A percentile compares a stretch with the other conserved stretches of the same genome.
These are phyloP conservation scores for Drosophila mettleri DNA, from an alignment of 2,888 invertebrate species.

Conservation along the genomic window DNA sequence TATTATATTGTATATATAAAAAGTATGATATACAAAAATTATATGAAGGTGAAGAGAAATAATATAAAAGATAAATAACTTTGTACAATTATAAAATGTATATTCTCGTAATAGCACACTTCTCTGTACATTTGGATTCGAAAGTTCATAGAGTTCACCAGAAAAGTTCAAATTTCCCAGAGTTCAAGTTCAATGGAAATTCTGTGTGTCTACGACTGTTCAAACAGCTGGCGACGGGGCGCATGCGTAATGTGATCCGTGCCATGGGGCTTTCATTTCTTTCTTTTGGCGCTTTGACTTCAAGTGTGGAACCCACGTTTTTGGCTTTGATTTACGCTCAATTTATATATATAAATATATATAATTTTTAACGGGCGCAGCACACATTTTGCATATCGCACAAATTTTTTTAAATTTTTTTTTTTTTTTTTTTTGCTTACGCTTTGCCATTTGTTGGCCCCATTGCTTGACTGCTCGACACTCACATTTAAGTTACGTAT, in stretches of 20 bases:
- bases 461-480: conserved; percentile 15
- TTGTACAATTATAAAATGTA: neutral
- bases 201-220: neutral
- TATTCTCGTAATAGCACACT: neutral
- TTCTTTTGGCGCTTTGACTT: conserved; percentile 52
- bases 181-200: conserved; percentile 16
- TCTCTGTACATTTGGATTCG: neutral
- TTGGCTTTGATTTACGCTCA: neutral
- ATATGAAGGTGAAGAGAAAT: no score
- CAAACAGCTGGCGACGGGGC: conserved; percentile 26
- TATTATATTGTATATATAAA: no score
- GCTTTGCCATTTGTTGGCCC: conserved; percentile 31
- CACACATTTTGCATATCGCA: conserved; percentile 73
- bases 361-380: conserved; percentile 30
- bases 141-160: neutral
- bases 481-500: conserved; percentile 64
- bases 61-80: neutral
- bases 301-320: conserved; percentile 19
- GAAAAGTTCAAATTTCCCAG: neutral
- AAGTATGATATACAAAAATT: no score
- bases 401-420: conserved; percentile 74
- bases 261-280: neutral
- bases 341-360: conserved; percentile 6
- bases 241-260: conserved; percentile 53
- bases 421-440: conserved; percentile 66